Evolutionary conservation across 2,888 invertebrate genomes (phyloP), one percentile per base, ranked within the genome.

Genomic region (Trissolcus brochymenae): DNA sequence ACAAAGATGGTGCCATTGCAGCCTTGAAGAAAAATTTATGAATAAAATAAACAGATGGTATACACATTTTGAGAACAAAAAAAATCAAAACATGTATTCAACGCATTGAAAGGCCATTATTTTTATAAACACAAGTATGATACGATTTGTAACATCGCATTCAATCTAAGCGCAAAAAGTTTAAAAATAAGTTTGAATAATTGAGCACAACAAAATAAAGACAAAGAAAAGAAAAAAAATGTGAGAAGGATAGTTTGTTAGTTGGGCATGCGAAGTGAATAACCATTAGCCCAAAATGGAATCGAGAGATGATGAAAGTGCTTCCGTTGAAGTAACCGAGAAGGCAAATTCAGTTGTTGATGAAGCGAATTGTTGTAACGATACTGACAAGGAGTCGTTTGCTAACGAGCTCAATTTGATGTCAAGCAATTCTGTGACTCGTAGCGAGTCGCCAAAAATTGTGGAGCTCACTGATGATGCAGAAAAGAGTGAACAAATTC

Each of bases 321-420:
- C 46, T 41, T 68, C 54, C 17, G 53, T 57, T 1, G 70, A 70
- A 70, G 21, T 40, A 57, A 59, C 17, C 11, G 7, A 17, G 64
- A 68, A 6, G 35, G 54, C 6, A 46, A 56, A 51, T 19, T 13
- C 17, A 1, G 51, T 13, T 17, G 19, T 19, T 51, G 19, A 51
- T 17, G 17, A 51, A 9, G 51, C 35, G 11, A 35, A 35, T 19
- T 19, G 14, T 46, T 16, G 6, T 16, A 16, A 4, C 14, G 16
- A 4, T 4, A 60, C 68, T 14, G 73, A 77, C 57, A 77, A 77
- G 21, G 73, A 73, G 16, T 72, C 68, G 35, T 77, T 77, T 25
- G 77, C 68, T 54, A 73, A 74, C 41, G 78, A 78, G 61, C 65
- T 73, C 25, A 70, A 78, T 62, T 55, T 73, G 60, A 78, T 65